Percentiles rank a stretch among this genome's conserved stretches.
Conservation (phyloP, 2,113 vertebrate genomes). For the Chitala chitala region DNA sequence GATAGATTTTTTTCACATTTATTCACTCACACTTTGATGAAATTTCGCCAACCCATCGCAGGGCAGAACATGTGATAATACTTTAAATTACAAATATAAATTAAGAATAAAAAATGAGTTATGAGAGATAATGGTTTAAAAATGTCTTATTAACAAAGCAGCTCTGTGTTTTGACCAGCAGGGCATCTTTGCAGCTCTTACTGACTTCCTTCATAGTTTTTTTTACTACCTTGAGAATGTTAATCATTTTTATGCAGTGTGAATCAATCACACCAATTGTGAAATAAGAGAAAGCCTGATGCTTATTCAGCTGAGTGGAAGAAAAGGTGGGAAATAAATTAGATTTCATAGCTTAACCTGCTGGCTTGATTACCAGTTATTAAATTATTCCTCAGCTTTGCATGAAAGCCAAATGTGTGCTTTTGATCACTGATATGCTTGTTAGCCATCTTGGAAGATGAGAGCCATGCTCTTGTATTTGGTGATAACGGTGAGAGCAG, state of each 20-base stretch:
- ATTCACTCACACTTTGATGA: too few species aligned
- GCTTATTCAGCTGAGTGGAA: neutral
- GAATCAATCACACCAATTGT: neutral
- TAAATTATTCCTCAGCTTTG: neutral
- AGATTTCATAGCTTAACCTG: neutral
- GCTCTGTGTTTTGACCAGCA: too few species aligned
- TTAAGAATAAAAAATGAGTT: too few species aligned
- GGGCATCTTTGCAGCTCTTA: too few species aligned
- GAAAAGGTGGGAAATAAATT: constrained; percentile 10
- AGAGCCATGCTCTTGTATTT: neutral
- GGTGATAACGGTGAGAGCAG: neutral
- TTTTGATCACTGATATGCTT: neutral
- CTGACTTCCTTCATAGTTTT: neutral
- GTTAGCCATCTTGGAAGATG: neutral
- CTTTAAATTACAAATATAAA: too few species aligned
- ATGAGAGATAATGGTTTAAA: too few species aligned
- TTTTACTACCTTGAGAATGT: neutral
- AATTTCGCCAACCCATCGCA: too few species aligned
- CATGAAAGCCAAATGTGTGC: neutral
- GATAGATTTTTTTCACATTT: too few species aligned
- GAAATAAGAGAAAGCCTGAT: neutral
- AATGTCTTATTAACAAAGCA: too few species aligned
- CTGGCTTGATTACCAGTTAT: neutral
- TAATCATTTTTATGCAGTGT: neutral
- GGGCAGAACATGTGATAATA: too few species aligned